Conservation (phyloP, 2,113 vertebrate species). For the Bombycilla garrulus region DNA sequence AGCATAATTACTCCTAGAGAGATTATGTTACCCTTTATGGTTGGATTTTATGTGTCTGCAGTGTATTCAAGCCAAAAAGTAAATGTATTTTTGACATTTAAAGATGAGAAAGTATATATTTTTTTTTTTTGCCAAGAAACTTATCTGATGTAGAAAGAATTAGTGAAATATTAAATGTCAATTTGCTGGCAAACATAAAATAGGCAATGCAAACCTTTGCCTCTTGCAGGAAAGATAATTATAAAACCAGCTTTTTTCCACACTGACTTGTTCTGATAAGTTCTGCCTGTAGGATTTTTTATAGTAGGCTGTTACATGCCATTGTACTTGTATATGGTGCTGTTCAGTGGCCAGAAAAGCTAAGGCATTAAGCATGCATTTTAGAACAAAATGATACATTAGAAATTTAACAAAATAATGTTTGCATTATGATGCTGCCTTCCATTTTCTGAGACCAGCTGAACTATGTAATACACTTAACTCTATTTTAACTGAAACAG, state of each 20-base stretch:
- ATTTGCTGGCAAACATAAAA: conserved; percentile 11
- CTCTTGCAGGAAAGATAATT: not conserved
- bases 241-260: not conserved
- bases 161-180: conserved; percentile 17
- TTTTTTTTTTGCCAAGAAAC: conserved; percentile 30
- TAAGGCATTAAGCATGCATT: not conserved
- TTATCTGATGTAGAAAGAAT: conserved; percentile 41
- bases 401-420: not conserved
- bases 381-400: not conserved
- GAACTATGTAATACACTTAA: not conserved
- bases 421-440: not conserved
- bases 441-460: not conserved
- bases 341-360: not conserved
- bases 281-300: not conserved
- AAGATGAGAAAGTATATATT: conserved; percentile 12
- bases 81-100: conserved; percentile 54
- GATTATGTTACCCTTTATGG: conserved; percentile 10
- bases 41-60: conserved; percentile 1
- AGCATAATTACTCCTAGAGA: conserved; percentile 51
- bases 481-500: not conserved
- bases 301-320: not conserved
- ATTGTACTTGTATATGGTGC: not conserved
- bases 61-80: conserved; percentile 41
- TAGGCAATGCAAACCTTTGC: conserved; percentile 4
- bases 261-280: not conserved